Evolutionary conservation across 30 jellyfish, hydroid and myxozoan species (phyloP), one percentile per base, ranked within the genome.

Genomic region (Clytia hemisphaerica): DNA sequence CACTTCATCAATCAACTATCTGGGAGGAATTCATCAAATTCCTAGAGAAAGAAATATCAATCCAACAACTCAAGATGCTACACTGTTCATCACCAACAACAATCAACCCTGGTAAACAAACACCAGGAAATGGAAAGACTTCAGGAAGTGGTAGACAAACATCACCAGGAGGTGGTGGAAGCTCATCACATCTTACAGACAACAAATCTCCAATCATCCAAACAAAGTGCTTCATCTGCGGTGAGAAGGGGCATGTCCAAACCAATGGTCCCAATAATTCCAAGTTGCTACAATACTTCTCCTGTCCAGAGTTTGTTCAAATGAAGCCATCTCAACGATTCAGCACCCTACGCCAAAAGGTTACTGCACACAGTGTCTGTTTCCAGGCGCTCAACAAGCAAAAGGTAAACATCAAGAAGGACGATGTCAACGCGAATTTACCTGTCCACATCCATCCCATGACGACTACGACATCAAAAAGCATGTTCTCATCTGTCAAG

Each of bases 361-460:
- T 25, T 38, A 9, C 9, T 61, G 74, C 74, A 25, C 40, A 28
- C 74, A 61, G 35, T 61, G 61, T 54, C 47, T 61, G 29, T 61
- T 25, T 38, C 74, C 59, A 28, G 62, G 74, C 19, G 74, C 74
- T 26, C 29, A 27, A 34, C 51, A 25, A 31, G 19, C 58, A 16
- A 25, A 35, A 61, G 33, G 44, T 46, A 58, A 58, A 58, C 71
- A 61, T 38, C 40, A 31, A 61, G 74, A 61, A 14, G 61, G 61
- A 61, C 74, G 61, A 12, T 61, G 74, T 7, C 10, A 61, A 29
- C 40, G 47, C 19, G 74, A 7, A 9, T 61, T 61, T 61, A 29
- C 35, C 47, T 61, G 74, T 61, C 74, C 40, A 22, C 74, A 61
- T 31, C 74, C 74, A 61, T 61, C 74, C 19, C 74, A 61, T 31